Conservation (phyloP, 2,888 invertebrate genomes). For the Nomada lathburiana region DNA sequence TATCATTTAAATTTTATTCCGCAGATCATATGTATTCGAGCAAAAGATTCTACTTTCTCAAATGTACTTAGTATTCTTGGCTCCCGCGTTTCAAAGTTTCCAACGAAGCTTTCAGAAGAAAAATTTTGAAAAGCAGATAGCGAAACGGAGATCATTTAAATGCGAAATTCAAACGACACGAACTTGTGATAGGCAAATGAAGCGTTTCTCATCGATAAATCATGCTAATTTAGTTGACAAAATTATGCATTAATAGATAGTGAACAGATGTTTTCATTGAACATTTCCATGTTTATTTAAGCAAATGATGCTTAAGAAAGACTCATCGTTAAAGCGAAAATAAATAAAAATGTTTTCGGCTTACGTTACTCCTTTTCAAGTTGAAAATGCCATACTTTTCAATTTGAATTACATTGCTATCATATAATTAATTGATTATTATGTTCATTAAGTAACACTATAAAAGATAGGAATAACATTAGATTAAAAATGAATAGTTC, state of each 20-base stretch:
- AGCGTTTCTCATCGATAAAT: not conserved
- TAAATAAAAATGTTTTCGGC: no score
- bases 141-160: slow-evolving; percentile 8
- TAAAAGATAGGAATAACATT: no score
- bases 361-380: no score
- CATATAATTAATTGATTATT: no score
- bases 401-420: no score
- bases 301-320: no score
- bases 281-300: no score
- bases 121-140: slow-evolving; percentile 9
- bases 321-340: no score
- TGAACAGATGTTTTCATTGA: not conserved
- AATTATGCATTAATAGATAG: not conserved
- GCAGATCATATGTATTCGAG: not conserved
- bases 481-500: not conserved
- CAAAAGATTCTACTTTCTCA: slow-evolving; percentile 10
- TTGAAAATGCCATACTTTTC: no score
- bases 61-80: slow-evolving; percentile 23
- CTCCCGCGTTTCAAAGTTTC: slow-evolving; percentile 13
- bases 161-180: slow-evolving; percentile 9
- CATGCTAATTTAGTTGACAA: not conserved
- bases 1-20: slow-evolving; percentile 16
- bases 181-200: not conserved
- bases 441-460: no score
- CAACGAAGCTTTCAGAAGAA: slow-evolving; percentile 7